phyloP scores from a whole-genome alignment of 2,888 invertebrate species.

The Orthosia incerta region DNA sequence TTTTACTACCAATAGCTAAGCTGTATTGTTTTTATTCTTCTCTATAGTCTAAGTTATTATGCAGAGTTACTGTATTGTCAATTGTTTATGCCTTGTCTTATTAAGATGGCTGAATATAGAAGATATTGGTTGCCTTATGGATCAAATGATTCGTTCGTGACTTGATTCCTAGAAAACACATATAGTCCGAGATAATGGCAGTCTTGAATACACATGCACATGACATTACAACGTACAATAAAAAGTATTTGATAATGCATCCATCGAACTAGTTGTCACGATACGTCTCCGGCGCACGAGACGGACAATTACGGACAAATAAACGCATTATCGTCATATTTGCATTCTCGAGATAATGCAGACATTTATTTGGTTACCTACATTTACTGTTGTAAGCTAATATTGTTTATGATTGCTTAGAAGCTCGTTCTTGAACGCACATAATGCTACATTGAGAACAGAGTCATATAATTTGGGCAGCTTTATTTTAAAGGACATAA shows the following conservation, averaged over 20 bases:
- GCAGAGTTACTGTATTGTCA: neutral
- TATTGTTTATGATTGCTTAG: constrained; percentile 30
- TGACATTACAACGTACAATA: constrained; percentile 2
- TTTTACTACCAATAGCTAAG: neutral
- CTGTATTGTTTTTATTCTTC: neutral
- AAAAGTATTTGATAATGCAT: constrained; percentile 30
- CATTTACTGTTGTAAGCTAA: constrained; percentile 29
- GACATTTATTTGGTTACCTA: constrained; percentile 51
- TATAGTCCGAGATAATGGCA: neutral
- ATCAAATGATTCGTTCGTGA: neutral
- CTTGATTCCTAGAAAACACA: constrained; percentile 11
- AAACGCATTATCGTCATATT: constrained; percentile 59
- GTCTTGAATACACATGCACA: constrained; percentile 8
- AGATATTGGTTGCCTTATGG: neutral
- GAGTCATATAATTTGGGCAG: neutral
- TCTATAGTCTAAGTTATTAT: neutral
- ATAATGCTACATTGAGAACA: constrained; percentile 7
- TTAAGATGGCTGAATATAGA: neutral
- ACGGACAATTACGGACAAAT: constrained; percentile 61
- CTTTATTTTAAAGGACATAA: constrained; percentile 1
- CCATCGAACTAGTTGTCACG: constrained; percentile 38
- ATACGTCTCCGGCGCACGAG: constrained; percentile 36
- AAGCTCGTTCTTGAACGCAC: constrained; percentile 2
- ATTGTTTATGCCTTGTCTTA: neutral
- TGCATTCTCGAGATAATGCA: constrained; percentile 59